Percentiles rank a stretch among this genome's conserved stretches.
Conservation (phyloP, 2,888 invertebrate genomes). For the Acanthococcus lagerstroemiae region DNA sequence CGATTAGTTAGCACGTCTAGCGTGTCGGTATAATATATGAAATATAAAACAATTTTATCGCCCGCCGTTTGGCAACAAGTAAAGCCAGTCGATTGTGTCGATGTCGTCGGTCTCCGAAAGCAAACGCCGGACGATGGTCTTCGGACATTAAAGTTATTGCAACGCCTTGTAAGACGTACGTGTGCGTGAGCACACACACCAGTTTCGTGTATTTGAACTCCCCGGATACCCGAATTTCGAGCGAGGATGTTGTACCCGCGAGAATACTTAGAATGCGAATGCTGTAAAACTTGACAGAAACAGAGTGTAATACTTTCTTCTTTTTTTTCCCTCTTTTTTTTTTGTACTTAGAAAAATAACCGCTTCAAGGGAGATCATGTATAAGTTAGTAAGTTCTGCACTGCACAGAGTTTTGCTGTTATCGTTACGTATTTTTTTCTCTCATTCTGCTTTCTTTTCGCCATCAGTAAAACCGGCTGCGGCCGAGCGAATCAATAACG, state of each 20-base stretch:
- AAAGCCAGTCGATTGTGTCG: background rate
- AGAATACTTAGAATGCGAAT: constrained; percentile 29
- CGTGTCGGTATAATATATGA: too few relatives aligned
- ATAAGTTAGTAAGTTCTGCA: constrained; percentile 12
- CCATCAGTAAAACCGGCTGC: background rate
- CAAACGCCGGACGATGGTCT: background rate
- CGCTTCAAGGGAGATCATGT: constrained; percentile 29
- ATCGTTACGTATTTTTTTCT: background rate
- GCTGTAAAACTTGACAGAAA: constrained; percentile 30
- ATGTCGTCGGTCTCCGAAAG: too few relatives aligned
- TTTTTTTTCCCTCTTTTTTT: too few relatives aligned
- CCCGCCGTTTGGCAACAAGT: background rate
- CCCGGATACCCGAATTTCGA: constrained; percentile 19
- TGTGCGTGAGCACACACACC: constrained; percentile 13
- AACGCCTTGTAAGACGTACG: constrained; percentile 12
- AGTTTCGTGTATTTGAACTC: constrained; percentile 1
- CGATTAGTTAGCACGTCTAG: too few relatives aligned
- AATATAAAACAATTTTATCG: background rate
- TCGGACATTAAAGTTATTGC: constrained; percentile 20
- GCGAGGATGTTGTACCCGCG: constrained; percentile 19
- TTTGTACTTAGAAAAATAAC: constrained; percentile 29
- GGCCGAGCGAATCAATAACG: background rate
- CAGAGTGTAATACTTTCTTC: constrained; percentile 29
- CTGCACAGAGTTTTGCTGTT: background rate
- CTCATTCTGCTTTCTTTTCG: background rate